Percentiles rank a stretch among this genome's conserved stretches.
Conservation (phyloP, 2,113 vertebrate genomes). For the human (Homo sapiens) region DNA sequence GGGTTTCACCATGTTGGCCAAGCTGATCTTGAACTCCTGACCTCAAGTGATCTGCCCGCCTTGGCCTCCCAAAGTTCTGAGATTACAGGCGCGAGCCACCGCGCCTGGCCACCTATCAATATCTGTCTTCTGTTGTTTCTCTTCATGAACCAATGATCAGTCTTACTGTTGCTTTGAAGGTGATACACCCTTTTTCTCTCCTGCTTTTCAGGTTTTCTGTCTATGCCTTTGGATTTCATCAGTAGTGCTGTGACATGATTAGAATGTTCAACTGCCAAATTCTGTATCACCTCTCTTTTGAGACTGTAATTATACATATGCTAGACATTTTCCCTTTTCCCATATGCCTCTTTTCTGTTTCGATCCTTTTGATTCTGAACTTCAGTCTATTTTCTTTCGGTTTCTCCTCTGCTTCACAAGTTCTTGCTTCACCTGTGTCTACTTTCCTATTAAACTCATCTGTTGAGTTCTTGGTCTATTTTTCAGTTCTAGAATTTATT, state of each 20-base stretch:
- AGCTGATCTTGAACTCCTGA: no score
- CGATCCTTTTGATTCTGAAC: neutral
- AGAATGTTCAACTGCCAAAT: neutral
- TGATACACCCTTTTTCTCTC: neutral
- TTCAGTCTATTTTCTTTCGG: neutral
- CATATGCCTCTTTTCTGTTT: neutral
- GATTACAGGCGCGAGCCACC: no score
- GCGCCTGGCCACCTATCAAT: no score
- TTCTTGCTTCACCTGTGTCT: neutral
- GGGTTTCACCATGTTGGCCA: no score
- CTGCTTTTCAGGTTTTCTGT: neutral
- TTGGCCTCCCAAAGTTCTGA: no score
- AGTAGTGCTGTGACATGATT: neutral
- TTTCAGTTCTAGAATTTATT: neutral
- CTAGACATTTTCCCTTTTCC: neutral
- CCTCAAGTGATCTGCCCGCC: no score
- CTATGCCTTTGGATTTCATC: neutral
- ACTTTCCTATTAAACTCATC: neutral
- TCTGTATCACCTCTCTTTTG: neutral
- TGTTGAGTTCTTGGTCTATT: neutral
- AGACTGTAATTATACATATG: neutral
- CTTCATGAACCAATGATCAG: neutral
- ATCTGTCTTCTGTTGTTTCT: neutral
- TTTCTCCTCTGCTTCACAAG: neutral
- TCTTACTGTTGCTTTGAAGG: neutral